These are phyloP conservation scores for Orchesellides sinensis DNA, from an alignment of 2,888 invertebrate genomes.

Conservation along the genomic window DNA sequence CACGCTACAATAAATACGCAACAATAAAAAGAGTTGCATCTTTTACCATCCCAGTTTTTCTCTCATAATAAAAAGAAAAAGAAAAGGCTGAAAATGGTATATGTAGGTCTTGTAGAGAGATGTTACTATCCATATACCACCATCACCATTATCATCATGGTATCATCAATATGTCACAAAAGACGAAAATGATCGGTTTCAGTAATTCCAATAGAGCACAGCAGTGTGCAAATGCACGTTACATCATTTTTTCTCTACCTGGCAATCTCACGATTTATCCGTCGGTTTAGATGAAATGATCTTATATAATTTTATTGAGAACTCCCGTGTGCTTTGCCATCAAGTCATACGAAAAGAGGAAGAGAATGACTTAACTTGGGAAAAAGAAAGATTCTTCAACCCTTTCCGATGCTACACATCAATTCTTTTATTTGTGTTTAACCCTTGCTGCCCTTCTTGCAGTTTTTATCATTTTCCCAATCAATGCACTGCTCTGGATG, in stretches of 20 bases:
- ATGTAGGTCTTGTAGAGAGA: too few relatives aligned
- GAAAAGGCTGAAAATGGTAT: constrained; percentile 34
- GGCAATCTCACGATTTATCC: constrained; percentile 45
- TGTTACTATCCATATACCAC: too few relatives aligned
- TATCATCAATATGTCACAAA: constrained; percentile 52
- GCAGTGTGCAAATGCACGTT: constrained; percentile 14
- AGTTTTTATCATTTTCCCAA: constrained; percentile 22
- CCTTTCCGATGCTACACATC: background rate
- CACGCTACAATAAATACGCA: constrained; percentile 8
- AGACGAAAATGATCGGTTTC: constrained; percentile 55
- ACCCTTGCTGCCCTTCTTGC: constrained; percentile 23
- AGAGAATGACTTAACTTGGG: background rate
- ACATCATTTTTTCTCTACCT: background rate
- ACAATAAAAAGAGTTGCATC: background rate
- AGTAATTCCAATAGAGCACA: constrained; percentile 33
- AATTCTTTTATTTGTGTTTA: too few relatives aligned
- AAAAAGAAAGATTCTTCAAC: constrained; percentile 26
- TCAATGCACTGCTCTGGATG: constrained; percentile 13
- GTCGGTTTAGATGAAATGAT: constrained; percentile 22
- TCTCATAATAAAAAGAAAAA: background rate
- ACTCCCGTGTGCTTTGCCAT: constrained; percentile 31
- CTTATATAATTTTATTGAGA: constrained; percentile 48
- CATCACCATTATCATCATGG: background rate
- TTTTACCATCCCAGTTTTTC: background rate
- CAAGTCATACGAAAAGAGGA: background rate